phyloP scores from a whole-genome alignment of 2,888 invertebrate species.

The Melanchra persicariae region DNA sequence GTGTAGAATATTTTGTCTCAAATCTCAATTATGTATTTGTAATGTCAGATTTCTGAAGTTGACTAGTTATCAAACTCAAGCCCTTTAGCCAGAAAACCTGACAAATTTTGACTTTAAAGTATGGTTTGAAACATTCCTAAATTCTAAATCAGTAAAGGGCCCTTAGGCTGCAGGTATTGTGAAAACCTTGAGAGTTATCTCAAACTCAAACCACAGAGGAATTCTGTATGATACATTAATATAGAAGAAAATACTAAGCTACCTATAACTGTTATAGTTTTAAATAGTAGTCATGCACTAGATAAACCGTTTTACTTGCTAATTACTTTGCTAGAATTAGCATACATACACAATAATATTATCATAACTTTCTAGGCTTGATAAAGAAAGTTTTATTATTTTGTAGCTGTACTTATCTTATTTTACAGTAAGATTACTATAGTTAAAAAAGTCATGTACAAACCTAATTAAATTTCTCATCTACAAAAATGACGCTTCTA shows the following conservation, averaged over 20 bases:
- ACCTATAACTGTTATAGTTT: constrained; percentile 37
- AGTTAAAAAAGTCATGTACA: background rate
- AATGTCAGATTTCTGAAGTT: too few species aligned
- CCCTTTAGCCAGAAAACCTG: background rate
- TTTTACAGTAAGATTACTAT: background rate
- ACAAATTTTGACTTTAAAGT: background rate
- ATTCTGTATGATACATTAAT: background rate
- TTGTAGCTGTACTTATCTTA: constrained; percentile 10
- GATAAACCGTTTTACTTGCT: constrained; percentile 48
- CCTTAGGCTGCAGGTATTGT: background rate
- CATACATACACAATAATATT: constrained; percentile 44
- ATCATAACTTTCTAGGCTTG: constrained; percentile 52
- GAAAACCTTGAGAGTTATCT: background rate
- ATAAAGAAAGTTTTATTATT: constrained; percentile 42
- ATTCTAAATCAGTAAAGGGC: background rate
- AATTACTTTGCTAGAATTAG: constrained; percentile 45
- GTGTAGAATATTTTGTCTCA: too few species aligned
- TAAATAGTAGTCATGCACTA: constrained; percentile 48
- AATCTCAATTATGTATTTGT: background rate
- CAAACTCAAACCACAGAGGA: background rate
- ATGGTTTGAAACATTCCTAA: too few species aligned
- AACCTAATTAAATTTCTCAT: too few species aligned
- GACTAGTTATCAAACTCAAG: too few species aligned
- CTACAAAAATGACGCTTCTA: too few species aligned
- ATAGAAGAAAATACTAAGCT: background rate